A percentile compares a stretch with the other conserved stretches of the same genome.
Conservation (phyloP, 2,797 vertebrate species). For the Setipinna tenuifilis region DNA sequence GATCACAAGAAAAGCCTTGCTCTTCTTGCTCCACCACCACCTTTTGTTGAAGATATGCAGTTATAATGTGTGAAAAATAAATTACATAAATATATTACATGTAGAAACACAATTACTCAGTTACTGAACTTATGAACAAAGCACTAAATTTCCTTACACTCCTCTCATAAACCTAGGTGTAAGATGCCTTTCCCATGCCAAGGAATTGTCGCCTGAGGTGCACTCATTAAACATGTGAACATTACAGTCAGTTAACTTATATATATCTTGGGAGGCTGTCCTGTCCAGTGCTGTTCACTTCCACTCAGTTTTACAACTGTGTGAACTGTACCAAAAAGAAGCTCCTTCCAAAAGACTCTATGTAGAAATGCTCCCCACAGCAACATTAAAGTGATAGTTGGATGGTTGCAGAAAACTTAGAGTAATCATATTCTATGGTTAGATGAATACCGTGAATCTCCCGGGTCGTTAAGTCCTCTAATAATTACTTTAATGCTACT, state of each 20-base stretch:
- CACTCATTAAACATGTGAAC: background rate
- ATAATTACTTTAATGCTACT: background rate
- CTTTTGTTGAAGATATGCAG: background rate
- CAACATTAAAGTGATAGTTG: background rate
- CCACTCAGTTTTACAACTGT: background rate
- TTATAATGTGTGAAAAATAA: background rate
- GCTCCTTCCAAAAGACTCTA: background rate
- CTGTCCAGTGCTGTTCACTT: background rate
- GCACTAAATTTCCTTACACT: background rate
- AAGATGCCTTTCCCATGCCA: background rate
- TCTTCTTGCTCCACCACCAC: background rate
- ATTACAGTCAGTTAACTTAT: background rate
- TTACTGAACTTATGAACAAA: background rate
- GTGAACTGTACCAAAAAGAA: background rate
- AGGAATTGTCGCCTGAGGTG: background rate
- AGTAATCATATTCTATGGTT: background rate
- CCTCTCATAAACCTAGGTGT: background rate
- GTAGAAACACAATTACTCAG: background rate
- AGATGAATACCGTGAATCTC: background rate
- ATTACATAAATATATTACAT: too few species aligned
- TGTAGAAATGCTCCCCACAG: background rate
- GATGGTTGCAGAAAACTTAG: background rate
- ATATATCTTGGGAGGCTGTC: background rate
- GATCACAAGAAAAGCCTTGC: background rate
- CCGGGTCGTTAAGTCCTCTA: background rate